Base-by-base conservation (phyloP, 2,797 vertebrate genomes). In the Oophaga sylvatica region DNA sequence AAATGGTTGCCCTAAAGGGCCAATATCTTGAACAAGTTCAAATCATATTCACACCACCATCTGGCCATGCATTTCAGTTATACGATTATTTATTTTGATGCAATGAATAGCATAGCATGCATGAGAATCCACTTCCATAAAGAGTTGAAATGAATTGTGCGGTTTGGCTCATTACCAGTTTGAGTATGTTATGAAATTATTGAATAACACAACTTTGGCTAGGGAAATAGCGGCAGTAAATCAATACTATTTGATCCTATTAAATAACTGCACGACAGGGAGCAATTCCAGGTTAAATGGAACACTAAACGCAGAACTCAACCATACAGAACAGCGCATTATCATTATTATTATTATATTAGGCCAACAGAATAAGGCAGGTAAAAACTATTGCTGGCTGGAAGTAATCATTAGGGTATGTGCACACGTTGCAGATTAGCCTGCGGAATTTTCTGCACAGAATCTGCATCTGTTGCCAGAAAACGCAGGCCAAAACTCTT, bases 181-280 rank as follows among this genome's bases (percentile, higher is more conserved):
- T 75, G 41, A 73, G 35, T 12, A 73, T 20, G 17, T 20, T 73
- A 17, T 45, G 10, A 20, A 41, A 73, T 73, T 73, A 73, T 45
- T n/a, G 4, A 77, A 77, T 56, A 77, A 56, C 75, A 77, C 22
- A 53, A 53, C 13, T 56, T 5, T 77, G 75, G 75, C 48, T 56
- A 48, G 26, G 75, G 53, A n/a, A 53, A 13, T 13, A 80, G 78
- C 17, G 35, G 31, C 41, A 80, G 29, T 41, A 62, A 80, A 80
- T 60, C 77, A 80, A 80, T 60, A 80, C 4, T 10, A 62, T 60
- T 80, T 57, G 29, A 35, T 80, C 41, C 10, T 56, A 77, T 77
- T 53, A 56, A 56, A 77, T 26, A 53, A 77, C 31, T 35, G 57
- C 78, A 80, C 26, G 26, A 56, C 45, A 35, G 78, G 57, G 29